These are phyloP conservation scores for Spheniscus humboldti DNA, from an alignment of 2,797 vertebrate genomes.

Conservation along the genomic window DNA sequence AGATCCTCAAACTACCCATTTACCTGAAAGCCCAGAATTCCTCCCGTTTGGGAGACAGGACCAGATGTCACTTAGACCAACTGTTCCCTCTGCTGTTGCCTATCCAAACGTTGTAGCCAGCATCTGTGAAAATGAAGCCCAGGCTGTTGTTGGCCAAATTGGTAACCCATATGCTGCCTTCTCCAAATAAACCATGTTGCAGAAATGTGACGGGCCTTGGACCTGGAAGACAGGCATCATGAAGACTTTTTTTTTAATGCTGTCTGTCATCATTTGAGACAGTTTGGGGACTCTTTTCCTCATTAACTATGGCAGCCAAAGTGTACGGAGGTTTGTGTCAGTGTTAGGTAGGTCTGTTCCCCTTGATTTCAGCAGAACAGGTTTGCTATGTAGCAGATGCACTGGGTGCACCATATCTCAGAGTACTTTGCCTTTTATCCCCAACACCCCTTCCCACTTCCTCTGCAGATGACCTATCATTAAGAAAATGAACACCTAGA, in stretches of 20 bases:
- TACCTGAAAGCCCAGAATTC: conserved; percentile 17
- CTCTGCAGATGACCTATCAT: neutral
- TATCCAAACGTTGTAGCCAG: neutral
- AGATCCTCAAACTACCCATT: neutral
- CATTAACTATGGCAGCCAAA: neutral
- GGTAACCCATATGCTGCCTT: neutral
- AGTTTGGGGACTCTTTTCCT: too few species aligned
- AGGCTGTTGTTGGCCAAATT: neutral
- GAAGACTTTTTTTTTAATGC: neutral
- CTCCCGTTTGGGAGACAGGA: neutral
- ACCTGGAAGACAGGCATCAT: neutral
- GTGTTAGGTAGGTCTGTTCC: neutral
- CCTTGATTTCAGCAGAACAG: neutral
- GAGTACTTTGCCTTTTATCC: neutral
- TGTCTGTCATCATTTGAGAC: too few species aligned
- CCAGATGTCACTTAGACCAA: neutral
- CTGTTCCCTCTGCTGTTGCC: conserved; percentile 1
- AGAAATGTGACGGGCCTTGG: neutral
- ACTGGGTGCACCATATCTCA: neutral
- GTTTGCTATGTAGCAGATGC: neutral
- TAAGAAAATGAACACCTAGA: neutral
- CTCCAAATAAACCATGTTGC: neutral
- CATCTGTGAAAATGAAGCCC: neutral
- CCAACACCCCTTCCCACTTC: neutral
- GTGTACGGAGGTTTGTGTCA: accelerated